These are phyloP conservation scores for Teleogryllus oceanicus DNA, from an alignment of 2,888 invertebrate genomes.

Conservation along the genomic window DNA sequence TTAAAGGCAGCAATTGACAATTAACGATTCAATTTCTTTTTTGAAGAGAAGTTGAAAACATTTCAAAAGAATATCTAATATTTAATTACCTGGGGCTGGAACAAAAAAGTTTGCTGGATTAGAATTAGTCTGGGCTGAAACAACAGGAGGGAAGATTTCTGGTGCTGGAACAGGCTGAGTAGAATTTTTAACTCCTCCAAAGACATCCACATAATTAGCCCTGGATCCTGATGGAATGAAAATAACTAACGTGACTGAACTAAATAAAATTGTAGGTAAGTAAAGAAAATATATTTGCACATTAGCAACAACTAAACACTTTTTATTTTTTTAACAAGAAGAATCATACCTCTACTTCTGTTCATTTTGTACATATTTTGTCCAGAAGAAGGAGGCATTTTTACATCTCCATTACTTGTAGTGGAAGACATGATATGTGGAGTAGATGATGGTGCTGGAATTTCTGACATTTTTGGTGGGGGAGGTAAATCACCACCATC, in stretches of 20 bases:
- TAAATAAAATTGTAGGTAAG: no score
- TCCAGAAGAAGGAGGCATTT: neutral
- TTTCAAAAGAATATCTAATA: slow-evolving; percentile 2
- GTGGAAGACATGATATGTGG: slow-evolving; percentile 22
- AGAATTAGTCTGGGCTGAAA: slow-evolving; percentile 43
- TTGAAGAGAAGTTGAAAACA: neutral
- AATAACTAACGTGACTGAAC: neutral
- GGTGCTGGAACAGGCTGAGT: slow-evolving; percentile 46
- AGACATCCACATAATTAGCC: slow-evolving; percentile 85
- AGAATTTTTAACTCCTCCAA: slow-evolving; percentile 55
- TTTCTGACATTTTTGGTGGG: slow-evolving; percentile 66
- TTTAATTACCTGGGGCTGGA: slow-evolving; percentile 52
- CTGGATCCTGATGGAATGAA: slow-evolving; percentile 62
- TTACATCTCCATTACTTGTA: slow-evolving; percentile 20
- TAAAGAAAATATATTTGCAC: no score
- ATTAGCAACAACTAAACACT: neutral
- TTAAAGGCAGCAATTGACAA: neutral
- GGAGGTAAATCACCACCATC: slow-evolving; percentile 56
- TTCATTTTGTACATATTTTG: slow-evolving; percentile 75
- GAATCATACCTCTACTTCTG: slow-evolving; percentile 66
- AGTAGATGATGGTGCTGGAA: slow-evolving; percentile 31
- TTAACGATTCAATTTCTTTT: no score
- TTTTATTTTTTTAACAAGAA: slow-evolving; percentile 21
- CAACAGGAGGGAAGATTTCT: slow-evolving; percentile 45
- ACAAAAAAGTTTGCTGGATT: slow-evolving; percentile 54